phyloP scores from a whole-genome alignment of 2,888 invertebrate genomes.

The Cryptus viduatorius region DNA sequence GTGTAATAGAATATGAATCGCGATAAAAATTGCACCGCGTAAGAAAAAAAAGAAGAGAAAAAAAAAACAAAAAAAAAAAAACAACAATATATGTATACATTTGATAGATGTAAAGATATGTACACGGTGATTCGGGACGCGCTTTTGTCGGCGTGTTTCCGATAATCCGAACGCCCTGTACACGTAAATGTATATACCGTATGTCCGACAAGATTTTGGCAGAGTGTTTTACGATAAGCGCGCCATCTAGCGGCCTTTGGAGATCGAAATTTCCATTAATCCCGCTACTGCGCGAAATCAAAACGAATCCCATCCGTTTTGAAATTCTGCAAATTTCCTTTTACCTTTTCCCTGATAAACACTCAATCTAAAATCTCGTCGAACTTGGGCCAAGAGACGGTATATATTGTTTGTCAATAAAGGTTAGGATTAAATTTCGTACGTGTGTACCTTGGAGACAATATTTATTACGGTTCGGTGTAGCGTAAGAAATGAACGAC shows the following conservation, averaged over 20 bases:
- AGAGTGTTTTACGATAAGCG: slow-evolving; percentile 10
- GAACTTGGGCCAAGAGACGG: slow-evolving; percentile 50
- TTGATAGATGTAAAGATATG: slow-evolving; percentile 65
- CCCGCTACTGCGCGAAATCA: background rate
- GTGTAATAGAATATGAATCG: slow-evolving; percentile 43
- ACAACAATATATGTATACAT: slow-evolving; percentile 61
- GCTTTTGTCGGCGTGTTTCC: background rate
- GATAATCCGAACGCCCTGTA: slow-evolving; percentile 40
- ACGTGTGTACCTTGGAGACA: slow-evolving; percentile 79
- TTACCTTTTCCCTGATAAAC: background rate
- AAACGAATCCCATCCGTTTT: background rate
- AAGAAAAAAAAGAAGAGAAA: slow-evolving; percentile 29
- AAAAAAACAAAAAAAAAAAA: slow-evolving; percentile 42
- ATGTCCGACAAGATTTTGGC: slow-evolving; percentile 49
- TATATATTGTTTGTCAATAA: slow-evolving; percentile 74
- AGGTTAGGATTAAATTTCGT: slow-evolving; percentile 77
- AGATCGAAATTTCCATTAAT: background rate
- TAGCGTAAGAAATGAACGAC: slow-evolving; percentile 51
- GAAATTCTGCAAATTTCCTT: background rate
- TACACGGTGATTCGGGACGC: slow-evolving; percentile 35
- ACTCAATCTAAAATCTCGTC: slow-evolving; percentile 44
- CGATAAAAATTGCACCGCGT: slow-evolving; percentile 30
- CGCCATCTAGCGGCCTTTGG: background rate
- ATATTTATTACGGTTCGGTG: slow-evolving; percentile 74
- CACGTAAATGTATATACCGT: slow-evolving; percentile 37